A percentile compares a stretch with the other conserved stretches of the same genome.
These are phyloP conservation scores for Tachina fera DNA, from an alignment of 2,888 invertebrate species.

Conservation along the genomic window DNA sequence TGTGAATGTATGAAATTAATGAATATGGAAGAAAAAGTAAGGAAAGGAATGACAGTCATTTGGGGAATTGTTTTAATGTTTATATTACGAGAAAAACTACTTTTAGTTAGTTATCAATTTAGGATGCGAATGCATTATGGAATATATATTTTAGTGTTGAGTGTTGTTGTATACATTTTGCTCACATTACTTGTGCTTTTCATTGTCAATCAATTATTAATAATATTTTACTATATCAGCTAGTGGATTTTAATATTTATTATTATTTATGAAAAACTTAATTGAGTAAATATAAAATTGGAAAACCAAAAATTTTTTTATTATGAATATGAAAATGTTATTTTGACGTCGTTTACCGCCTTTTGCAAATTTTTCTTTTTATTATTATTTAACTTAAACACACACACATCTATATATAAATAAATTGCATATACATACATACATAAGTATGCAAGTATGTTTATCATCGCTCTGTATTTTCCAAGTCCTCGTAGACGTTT, in stretches of 20 bases:
- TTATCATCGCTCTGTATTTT: background rate
- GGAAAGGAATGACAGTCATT: constrained; percentile 14
- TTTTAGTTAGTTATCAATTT: background rate
- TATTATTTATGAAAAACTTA: too few species aligned
- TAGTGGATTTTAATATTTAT: too few species aligned
- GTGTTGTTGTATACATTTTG: background rate
- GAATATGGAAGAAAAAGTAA: constrained; percentile 12
- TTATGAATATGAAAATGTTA: constrained; percentile 10
- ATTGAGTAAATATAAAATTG: too few species aligned
- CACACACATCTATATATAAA: background rate
- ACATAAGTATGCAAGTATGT: too few species aligned
- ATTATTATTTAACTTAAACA: constrained; percentile 39
- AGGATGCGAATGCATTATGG: background rate
- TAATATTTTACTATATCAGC: too few species aligned
- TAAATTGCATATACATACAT: background rate
- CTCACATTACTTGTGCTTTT: too few species aligned
- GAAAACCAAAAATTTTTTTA: background rate
- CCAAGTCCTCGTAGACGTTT: constrained; percentile 26
- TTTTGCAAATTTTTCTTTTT: constrained; percentile 35
- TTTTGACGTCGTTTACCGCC: constrained; percentile 42
- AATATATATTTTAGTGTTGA: background rate
- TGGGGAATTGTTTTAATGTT: constrained; percentile 48
- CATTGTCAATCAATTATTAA: too few species aligned
- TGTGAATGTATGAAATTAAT: constrained; percentile 44
- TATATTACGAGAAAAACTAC: constrained; percentile 9